A percentile compares a stretch with the other conserved stretches of the same genome.
phyloP scores from a whole-genome alignment of 92 coral and sea anemone species.

The Ricordea florida region DNA sequence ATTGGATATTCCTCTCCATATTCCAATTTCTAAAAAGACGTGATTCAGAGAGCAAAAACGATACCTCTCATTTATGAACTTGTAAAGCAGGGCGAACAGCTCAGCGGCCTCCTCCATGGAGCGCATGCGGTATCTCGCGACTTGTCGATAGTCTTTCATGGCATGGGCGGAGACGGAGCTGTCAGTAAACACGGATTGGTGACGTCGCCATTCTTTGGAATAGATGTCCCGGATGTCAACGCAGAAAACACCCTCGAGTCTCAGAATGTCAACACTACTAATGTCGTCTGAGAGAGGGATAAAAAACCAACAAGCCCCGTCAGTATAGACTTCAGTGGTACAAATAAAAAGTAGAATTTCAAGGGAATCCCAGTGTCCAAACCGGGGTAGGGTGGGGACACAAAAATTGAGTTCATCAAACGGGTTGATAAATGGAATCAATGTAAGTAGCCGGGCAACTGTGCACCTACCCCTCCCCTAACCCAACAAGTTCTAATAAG shows the following conservation, averaged over 20 bases:
- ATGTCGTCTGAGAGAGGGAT: conserved; percentile 61
- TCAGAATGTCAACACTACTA: conserved; percentile 91
- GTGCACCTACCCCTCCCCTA: too few relatives aligned
- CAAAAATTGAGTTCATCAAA: too few relatives aligned
- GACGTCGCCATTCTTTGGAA: conserved; percentile 89
- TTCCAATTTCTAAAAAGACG: too few relatives aligned
- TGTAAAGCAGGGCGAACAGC: conserved; percentile 92
- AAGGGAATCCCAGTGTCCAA: too few relatives aligned
- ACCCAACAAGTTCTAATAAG: too few relatives aligned
- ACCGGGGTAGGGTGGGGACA: too few relatives aligned
- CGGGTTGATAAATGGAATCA: too few relatives aligned
- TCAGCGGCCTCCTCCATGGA: conserved; percentile 93
- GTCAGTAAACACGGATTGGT: conserved; percentile 36
- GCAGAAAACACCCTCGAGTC: conserved; percentile 66
- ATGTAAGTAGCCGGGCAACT: too few relatives aligned
- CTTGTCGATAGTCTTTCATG: conserved; percentile 75
- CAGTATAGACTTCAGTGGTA: too few relatives aligned
- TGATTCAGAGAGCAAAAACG: neutral
- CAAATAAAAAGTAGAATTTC: too few relatives aligned
- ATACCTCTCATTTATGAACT: conserved; percentile 79
- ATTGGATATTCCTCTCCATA: too few relatives aligned
- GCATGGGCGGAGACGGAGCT: conserved; percentile 31
- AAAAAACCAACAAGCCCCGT: too few relatives aligned
- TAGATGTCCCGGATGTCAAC: conserved; percentile 89
- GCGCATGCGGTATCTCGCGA: conserved; percentile 96